Evolutionary conservation across 2,113 vertebrate genomes (phyloP).

Genomic region (Spea multiplicata): DNA sequence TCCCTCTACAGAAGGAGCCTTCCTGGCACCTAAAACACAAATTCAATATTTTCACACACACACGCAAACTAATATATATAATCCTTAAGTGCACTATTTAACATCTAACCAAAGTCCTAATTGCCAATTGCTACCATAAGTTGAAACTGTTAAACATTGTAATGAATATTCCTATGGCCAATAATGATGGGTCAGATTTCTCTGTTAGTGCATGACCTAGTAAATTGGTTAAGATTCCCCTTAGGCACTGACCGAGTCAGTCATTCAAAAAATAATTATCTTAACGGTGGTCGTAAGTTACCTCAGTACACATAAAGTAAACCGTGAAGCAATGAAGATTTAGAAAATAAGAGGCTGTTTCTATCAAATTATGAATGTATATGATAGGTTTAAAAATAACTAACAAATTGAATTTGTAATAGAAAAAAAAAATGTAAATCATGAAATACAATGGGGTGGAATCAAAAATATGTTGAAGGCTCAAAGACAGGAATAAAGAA

Average conservation of each 20-base stretch:
- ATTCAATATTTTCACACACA: too few species aligned
- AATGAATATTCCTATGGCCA: constrained; percentile 39
- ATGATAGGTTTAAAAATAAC: too few species aligned
- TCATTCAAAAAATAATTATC: constrained; percentile 37
- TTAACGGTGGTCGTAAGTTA: constrained; percentile 17
- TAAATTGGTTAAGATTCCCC: constrained; percentile 37
- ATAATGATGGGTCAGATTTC: constrained; percentile 37
- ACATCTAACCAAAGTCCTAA: not conserved
- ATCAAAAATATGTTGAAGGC: too few species aligned
- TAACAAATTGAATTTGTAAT: too few species aligned
- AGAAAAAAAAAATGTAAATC: too few species aligned
- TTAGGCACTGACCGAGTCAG: constrained; percentile 16
- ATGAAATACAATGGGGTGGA: too few species aligned
- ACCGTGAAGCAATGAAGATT: not conserved
- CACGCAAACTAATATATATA: too few species aligned
- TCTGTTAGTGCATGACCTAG: constrained; percentile 35
- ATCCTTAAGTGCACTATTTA: too few species aligned
- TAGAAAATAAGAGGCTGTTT: constrained; percentile 15
- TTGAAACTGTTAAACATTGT: constrained; percentile 29
- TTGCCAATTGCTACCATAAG: constrained; percentile 21
- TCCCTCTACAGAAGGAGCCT: too few species aligned
- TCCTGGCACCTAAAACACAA: too few species aligned
- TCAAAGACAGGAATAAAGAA: too few species aligned
- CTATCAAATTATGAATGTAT: not conserved
- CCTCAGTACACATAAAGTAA: constrained; percentile 14